Evolutionary conservation across 2,113 vertebrate species (phyloP).

Genomic region (Erythrocebus patas): DNA sequence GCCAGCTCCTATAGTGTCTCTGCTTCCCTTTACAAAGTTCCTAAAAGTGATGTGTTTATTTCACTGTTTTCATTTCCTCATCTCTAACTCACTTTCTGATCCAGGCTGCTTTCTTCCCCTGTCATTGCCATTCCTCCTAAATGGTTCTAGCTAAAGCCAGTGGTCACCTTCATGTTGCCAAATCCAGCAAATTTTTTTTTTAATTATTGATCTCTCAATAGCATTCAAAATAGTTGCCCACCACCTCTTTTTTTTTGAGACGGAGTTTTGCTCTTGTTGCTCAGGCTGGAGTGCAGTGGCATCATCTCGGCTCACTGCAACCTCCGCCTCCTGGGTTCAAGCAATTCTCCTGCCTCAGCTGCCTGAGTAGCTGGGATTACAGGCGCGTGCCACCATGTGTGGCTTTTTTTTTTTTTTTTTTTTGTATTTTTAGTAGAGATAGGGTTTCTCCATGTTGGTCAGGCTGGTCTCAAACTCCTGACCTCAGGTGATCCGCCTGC

Average conservation of each 20-base stretch:
- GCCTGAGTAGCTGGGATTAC: background rate
- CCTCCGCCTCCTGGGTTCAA: background rate
- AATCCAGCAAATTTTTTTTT: background rate
- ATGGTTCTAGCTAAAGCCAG: background rate
- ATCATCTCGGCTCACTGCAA: background rate
- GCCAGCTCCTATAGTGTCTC: background rate
- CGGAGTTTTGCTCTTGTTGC: background rate
- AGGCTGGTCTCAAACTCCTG: background rate
- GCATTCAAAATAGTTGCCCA: background rate
- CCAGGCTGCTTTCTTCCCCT: background rate
- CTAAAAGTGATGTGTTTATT: background rate
- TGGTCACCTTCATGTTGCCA: background rate
- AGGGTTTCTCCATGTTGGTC: background rate
- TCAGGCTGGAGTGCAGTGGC: background rate
- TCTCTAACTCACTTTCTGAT: background rate
- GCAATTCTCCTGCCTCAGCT: background rate
- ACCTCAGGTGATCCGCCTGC: background rate
- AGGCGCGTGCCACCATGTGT: background rate
- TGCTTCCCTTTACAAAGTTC: background rate
- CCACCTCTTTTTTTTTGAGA: background rate
- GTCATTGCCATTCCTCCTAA: background rate
- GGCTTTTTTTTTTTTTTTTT: no score
- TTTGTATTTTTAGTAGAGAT: background rate
- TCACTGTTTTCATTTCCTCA: background rate
- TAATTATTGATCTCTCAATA: background rate